A percentile compares a stretch with the other conserved stretches of the same genome.
phyloP scores from a whole-genome alignment of 2,797 vertebrate genomes.

The Astyanax mexicanus region DNA sequence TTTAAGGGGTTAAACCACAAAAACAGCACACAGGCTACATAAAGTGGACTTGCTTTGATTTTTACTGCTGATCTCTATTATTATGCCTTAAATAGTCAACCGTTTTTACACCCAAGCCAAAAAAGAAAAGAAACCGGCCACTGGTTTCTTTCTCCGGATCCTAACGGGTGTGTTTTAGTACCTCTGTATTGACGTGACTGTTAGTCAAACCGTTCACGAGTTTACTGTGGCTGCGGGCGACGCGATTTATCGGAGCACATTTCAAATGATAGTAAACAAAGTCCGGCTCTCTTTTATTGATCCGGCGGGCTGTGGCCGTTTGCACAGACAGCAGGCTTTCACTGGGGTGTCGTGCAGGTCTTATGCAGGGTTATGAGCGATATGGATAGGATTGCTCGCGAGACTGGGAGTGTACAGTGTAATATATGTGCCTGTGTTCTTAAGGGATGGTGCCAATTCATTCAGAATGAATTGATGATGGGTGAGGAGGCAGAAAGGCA shows the following conservation, averaged over 20 bases:
- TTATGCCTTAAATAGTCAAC: conserved; percentile 37
- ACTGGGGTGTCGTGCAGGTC: conserved; percentile 6
- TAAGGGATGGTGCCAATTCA: not conserved
- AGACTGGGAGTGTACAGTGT: not conserved
- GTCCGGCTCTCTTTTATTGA: not conserved
- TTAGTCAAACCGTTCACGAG: not conserved
- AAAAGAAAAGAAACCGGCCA: not conserved
- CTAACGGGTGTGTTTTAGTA: conserved; percentile 21
- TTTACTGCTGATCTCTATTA: conserved; percentile 2
- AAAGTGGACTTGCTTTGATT: conserved; percentile 19
- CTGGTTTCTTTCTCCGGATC: conserved; percentile 1
- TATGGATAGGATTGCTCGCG: not conserved
- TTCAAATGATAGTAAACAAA: not conserved
- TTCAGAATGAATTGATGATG: no score
- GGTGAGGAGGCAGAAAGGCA: not conserved
- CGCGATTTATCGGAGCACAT: not conserved
- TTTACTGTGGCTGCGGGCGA: not conserved
- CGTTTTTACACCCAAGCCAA: conserved; percentile 12
- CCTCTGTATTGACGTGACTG: conserved; percentile 25
- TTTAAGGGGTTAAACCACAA: not conserved
- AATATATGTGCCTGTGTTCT: not conserved
- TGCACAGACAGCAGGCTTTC: not conserved
- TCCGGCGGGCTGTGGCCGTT: conserved; percentile 11
- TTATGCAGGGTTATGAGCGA: conserved; percentile 1
- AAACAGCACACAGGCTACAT: not conserved